Evolutionary conservation across 2,797 vertebrate species (phyloP).

Genomic region (Amphiprion clarkii): DNA sequence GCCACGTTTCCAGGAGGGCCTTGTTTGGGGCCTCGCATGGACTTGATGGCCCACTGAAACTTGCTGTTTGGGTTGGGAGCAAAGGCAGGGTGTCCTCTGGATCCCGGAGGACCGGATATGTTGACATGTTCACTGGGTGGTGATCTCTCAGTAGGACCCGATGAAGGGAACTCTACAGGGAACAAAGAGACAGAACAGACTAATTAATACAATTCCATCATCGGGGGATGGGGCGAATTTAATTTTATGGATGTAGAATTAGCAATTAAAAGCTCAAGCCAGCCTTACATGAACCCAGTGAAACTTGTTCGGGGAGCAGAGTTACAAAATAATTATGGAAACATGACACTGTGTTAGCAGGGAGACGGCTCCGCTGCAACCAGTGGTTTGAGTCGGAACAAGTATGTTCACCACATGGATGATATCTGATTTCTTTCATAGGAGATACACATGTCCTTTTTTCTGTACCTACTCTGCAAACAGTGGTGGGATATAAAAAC

Average conservation of each 20-base stretch:
- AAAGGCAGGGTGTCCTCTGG: constrained; percentile 48
- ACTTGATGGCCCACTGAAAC: constrained; percentile 74
- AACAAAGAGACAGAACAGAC: constrained; percentile 69
- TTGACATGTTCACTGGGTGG: constrained; percentile 61
- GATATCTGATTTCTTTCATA: not conserved
- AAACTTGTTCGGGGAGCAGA: constrained; percentile 8
- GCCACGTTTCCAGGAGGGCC: constrained; percentile 51
- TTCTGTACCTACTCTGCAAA: not conserved
- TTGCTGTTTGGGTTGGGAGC: constrained; percentile 59
- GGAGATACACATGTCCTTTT: not conserved
- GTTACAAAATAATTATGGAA: constrained; percentile 29
- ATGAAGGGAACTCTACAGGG: constrained; percentile 70
- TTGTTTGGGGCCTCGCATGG: constrained; percentile 65
- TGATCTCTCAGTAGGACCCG: constrained; percentile 56
- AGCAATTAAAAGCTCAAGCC: constrained; percentile 70
- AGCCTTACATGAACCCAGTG: constrained; percentile 42
- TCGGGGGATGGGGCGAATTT: constrained; percentile 43
- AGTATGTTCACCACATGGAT: not conserved
- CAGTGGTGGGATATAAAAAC: not conserved
- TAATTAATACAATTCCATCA: constrained; percentile 63
- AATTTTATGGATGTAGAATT: constrained; percentile 77
- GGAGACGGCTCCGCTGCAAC: not conserved
- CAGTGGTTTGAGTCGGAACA: not conserved
- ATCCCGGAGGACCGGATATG: constrained; percentile 52
- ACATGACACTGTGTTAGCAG: not conserved